Percentiles rank a stretch among this genome's conserved stretches.
These are phyloP conservation scores for Ascidia mentula DNA, from an alignment of 23 tunicate species.

Conservation along the genomic window DNA sequence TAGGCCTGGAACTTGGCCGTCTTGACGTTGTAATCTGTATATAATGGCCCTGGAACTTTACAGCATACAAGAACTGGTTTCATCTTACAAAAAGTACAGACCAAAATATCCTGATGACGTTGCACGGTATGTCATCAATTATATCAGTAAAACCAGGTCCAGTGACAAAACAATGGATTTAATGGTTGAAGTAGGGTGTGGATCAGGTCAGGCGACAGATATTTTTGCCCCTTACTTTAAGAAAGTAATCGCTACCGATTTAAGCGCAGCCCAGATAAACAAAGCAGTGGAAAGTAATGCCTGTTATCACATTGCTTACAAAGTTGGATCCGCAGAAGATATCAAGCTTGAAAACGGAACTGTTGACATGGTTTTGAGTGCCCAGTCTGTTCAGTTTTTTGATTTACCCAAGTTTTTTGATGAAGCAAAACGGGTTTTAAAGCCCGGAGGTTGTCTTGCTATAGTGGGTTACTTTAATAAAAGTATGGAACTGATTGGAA, in stretches of 20 bases:
- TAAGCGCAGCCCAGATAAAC: background rate
- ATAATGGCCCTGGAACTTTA: background rate
- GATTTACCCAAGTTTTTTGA: slow-evolving; percentile 1
- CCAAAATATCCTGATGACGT: background rate
- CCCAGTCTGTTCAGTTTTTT: background rate
- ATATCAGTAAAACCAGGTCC: background rate
- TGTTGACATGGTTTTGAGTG: background rate
- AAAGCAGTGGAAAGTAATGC: background rate
- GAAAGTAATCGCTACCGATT: background rate
- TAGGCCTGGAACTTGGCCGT: too few relatives aligned
- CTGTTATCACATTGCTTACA: background rate
- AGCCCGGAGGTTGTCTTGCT: background rate
- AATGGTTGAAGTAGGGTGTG: background rate
- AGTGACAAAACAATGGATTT: background rate
- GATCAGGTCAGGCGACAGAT: background rate
- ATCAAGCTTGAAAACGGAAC: background rate
- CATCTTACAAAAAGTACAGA: background rate
- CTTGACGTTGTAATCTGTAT: background rate
- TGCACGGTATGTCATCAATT: background rate
- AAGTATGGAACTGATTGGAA: too few relatives aligned
- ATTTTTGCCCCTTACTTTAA: background rate
- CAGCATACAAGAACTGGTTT: background rate
- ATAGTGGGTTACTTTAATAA: background rate
- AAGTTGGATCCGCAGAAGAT: background rate
- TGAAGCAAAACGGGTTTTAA: background rate